phyloP scores from a whole-genome alignment of 1,140 invertebrate genomes.

The Mercenaria mercenaria region DNA sequence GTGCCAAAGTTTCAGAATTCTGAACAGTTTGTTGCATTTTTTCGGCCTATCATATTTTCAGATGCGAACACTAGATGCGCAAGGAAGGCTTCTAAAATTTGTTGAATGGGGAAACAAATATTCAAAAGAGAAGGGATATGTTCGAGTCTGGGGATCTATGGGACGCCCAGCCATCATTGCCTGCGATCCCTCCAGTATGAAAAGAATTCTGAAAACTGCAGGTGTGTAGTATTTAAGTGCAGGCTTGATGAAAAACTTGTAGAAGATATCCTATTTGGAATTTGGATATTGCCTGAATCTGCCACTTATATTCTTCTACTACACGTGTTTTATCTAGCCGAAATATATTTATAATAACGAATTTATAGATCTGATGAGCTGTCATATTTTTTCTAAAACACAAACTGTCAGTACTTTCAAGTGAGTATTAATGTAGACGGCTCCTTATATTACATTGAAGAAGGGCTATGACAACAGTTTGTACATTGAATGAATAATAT shows the following conservation, averaged over 20 bases:
- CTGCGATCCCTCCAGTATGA: conserved; percentile 42
- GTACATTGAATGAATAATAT: too few species aligned
- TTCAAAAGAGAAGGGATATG: conserved; percentile 31
- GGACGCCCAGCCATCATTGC: conserved; percentile 30
- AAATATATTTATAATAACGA: neutral
- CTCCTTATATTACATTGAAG: too few species aligned
- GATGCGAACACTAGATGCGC: neutral
- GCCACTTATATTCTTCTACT: too few species aligned
- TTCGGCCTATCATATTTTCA: too few species aligned
- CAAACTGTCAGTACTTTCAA: neutral
- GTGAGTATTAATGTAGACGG: too few species aligned
- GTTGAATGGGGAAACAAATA: conserved; percentile 47
- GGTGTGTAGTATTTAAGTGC: conserved; percentile 4
- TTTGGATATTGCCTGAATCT: too few species aligned
- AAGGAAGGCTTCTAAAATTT: conserved; percentile 1
- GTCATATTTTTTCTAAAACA: neutral
- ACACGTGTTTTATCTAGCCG: neutral
- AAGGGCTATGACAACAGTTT: too few species aligned
- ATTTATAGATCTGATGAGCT: neutral
- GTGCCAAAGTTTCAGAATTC: too few species aligned
- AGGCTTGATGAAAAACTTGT: too few species aligned
- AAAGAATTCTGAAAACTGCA: conserved; percentile 42
- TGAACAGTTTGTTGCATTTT: too few species aligned
- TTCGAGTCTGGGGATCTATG: conserved; percentile 41
- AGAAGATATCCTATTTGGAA: too few species aligned